Evolutionary conservation across 2,888 invertebrate genomes (phyloP), one percentile per base, ranked within the genome.

Genomic region (Spisula subtruncata): DNA sequence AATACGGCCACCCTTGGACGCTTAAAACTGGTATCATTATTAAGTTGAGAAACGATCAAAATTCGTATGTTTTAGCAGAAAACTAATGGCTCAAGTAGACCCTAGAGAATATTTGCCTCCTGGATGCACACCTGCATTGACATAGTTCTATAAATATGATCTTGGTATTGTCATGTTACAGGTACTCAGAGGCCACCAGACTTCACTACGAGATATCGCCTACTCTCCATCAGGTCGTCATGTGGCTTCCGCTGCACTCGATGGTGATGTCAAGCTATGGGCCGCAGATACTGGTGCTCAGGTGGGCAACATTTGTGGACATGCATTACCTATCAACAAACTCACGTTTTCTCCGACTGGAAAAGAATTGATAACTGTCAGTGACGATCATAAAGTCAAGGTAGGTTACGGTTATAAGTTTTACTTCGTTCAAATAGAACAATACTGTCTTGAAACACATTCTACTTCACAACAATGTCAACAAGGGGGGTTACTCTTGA

Each of bases 191-290:
- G 97, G 97, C 32, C 97, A 97, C 91, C 91, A 86, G 60, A 93
- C 95, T 0, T 96, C 97, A 25, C 96, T 97, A 12, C 90, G 96
- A 85, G 96, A 95, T 87, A 96, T 97, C 6, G 94, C 96, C 0
- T 97, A 95, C 91, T 96, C 96, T 25, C 95, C 95, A 20, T 94
- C 95, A 81, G 97, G 96, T 8, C 90, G 93, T 18, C 95, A 96
- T 87, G 95, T 97, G 87, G 96, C 96, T 6, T 97, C 97, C 2
- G 96, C 96, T 18, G 93, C 96, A 1, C 93, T 97, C 32, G 96
- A 96, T 89, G 97, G 97, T 0, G 96, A 96, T 86, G 96, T 97
- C 60, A 96, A 96, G 91, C 93, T 97, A 16, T 97, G 97, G 97
- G 96, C 96, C 41, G 95, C 96, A 6, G 86, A 93, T 29, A 95